phyloP scores from a whole-genome alignment of 2,113 vertebrate species.

The Conger conger region DNA sequence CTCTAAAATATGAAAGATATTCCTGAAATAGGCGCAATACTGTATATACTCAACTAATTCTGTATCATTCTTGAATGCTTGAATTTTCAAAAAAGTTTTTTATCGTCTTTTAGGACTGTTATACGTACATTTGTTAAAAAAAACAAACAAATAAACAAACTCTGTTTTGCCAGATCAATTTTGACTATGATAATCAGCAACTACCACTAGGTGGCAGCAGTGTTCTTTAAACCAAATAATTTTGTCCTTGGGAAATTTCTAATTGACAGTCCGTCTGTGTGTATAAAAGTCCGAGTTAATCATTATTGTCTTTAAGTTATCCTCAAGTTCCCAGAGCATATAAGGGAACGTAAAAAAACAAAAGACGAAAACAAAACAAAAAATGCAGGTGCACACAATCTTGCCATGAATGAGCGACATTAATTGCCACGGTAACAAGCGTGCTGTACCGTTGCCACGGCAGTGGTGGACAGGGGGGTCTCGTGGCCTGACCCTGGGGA shows the following conservation, averaged over 20 bases:
- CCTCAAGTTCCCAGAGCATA: not conserved
- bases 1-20: too few relatives aligned
- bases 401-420: not conserved
- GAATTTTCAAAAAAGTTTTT: too few relatives aligned
- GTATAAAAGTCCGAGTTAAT: not conserved
- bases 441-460: not conserved
- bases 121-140: too few relatives aligned
- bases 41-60: too few relatives aligned
- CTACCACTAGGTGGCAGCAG: constrained; percentile 23
- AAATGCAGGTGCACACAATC: not conserved
- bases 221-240: not conserved
- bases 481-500: not conserved
- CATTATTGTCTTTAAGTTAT: not conserved
- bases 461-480: not conserved
- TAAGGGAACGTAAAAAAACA: not conserved
- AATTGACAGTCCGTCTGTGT: not conserved
- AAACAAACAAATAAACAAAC: too few relatives aligned
- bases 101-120: too few relatives aligned
- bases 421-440: constrained; percentile 1
- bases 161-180: not conserved
- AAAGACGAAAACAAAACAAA: not conserved
- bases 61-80: too few relatives aligned
- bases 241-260: not conserved
- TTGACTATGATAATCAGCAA: not conserved
- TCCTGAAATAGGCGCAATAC: too few relatives aligned